Conservation (phyloP, 2,888 invertebrate species). For the Cataglyphis altisquamis region DNA sequence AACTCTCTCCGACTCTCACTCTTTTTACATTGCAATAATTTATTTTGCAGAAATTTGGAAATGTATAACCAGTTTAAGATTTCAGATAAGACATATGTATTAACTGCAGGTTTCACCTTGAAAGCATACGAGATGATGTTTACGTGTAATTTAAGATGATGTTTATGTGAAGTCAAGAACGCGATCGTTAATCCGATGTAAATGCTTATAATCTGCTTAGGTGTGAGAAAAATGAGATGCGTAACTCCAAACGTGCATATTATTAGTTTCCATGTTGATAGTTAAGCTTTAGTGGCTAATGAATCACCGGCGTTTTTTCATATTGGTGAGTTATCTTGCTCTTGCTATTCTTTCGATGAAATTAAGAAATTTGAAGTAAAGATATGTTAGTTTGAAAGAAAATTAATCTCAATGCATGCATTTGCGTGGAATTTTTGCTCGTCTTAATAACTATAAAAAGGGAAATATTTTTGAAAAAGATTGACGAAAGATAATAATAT, state of each 20-base stretch:
- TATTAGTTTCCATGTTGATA: slow-evolving; percentile 22
- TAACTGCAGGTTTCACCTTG: neutral
- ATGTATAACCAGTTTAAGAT: slow-evolving; percentile 14
- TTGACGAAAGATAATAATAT: neutral
- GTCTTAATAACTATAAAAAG: neutral
- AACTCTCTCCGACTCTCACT: neutral
- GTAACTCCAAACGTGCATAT: slow-evolving; percentile 19
- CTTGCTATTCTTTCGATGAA: neutral
- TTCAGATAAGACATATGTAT: neutral
- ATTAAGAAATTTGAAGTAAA: neutral
- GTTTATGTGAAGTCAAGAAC: slow-evolving; percentile 32
- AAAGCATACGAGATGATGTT: slow-evolving; percentile 22
- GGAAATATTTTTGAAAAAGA: neutral
- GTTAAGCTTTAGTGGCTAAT: slow-evolving; percentile 18
- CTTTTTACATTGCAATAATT: slow-evolving; percentile 26
- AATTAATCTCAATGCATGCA: slow-evolving; percentile 12
- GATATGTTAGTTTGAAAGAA: slow-evolving; percentile 27
- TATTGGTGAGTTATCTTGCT: slow-evolving; percentile 13
- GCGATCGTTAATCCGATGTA: slow-evolving; percentile 24
- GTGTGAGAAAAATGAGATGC: slow-evolving; percentile 14
- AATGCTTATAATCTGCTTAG: slow-evolving; percentile 16
- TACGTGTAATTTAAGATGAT: slow-evolving; percentile 19
- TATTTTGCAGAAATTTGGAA: slow-evolving; percentile 5
- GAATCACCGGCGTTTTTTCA: slow-evolving; percentile 37
- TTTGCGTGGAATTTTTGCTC: neutral